These are phyloP conservation scores for Oxyscelio sp. DNA, from an alignment of 2,888 invertebrate genomes.

Conservation along the genomic window DNA sequence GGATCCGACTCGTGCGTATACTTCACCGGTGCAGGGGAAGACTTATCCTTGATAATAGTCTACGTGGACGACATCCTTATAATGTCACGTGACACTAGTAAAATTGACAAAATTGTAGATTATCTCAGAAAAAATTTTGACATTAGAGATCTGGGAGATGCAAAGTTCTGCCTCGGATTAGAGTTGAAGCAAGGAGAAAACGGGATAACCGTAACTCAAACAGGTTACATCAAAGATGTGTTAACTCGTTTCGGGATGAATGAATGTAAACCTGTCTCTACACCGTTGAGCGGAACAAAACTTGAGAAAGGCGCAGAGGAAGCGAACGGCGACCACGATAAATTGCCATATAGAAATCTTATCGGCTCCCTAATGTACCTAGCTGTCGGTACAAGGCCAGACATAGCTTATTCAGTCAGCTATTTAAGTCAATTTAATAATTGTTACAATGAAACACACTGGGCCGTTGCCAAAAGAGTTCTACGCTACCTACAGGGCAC, in stretches of 20 bases:
- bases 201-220: slow-evolving; percentile 47
- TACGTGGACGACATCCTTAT: slow-evolving; percentile 80
- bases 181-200: slow-evolving; percentile 49
- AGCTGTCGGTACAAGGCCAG: slow-evolving; percentile 68
- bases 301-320: too few relatives aligned
- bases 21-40: slow-evolving; percentile 40
- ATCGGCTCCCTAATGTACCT: slow-evolving; percentile 35
- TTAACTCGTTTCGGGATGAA: slow-evolving; percentile 79
- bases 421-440: too few relatives aligned
- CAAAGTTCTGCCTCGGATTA: slow-evolving; percentile 76
- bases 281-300: slow-evolving; percentile 66
- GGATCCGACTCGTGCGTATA: slow-evolving; percentile 72
- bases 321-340: too few relatives aligned
- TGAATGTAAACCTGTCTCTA: slow-evolving; percentile 77
- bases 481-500: too few relatives aligned
- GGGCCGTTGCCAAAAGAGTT: too few relatives aligned
- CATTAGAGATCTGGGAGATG: slow-evolving; percentile 71
- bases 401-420: too few relatives aligned
- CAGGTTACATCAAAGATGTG: slow-evolving; percentile 74
- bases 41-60: slow-evolving; percentile 69
- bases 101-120: slow-evolving; percentile 42
- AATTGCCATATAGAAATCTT: too few relatives aligned
- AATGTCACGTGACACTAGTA: slow-evolving; percentile 51
- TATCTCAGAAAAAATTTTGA: slow-evolving; percentile 56
- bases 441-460: too few relatives aligned